A percentile compares a stretch with the other conserved stretches of the same genome.
Conservation (phyloP, 2,113 vertebrate genomes). For the Daboia siamensis region DNA sequence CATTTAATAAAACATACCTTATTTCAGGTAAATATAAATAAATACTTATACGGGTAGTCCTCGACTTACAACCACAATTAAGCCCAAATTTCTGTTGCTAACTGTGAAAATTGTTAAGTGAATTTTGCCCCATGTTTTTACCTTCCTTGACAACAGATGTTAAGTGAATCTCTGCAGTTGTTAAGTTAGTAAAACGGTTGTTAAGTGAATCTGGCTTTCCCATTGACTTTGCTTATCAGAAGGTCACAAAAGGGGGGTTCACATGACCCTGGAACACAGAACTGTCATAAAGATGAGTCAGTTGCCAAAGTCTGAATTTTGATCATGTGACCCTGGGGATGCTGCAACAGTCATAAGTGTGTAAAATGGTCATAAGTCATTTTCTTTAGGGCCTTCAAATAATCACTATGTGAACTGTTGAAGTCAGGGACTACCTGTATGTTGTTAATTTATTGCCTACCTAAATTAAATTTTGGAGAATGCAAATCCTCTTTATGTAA, state of each 20-base stretch:
- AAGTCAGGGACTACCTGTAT: background rate
- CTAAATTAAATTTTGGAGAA: slow-evolving; percentile 13
- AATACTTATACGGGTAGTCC: background rate
- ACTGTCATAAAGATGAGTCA: background rate
- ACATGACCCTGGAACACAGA: background rate
- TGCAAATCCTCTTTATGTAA: background rate
- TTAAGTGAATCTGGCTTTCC: background rate
- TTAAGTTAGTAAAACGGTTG: background rate
- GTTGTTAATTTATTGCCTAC: slow-evolving; percentile 46
- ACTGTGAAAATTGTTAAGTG: background rate
- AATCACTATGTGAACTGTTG: too few species aligned
- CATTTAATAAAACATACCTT: slow-evolving; percentile 46
- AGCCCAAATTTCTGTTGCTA: background rate
- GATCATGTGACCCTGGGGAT: background rate
- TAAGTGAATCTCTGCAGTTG: background rate
- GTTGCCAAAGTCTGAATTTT: background rate
- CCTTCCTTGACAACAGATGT: background rate
- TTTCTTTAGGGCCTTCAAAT: too few species aligned
- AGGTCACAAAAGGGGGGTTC: background rate
- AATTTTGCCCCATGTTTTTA: background rate
- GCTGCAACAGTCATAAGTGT: too few species aligned
- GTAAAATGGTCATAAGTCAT: too few species aligned
- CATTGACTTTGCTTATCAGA: background rate
- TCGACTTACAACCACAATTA: background rate
- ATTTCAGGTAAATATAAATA: background rate